Evolutionary conservation across 2,113 vertebrate genomes (phyloP).

Genomic region (Pipra filicauda): DNA sequence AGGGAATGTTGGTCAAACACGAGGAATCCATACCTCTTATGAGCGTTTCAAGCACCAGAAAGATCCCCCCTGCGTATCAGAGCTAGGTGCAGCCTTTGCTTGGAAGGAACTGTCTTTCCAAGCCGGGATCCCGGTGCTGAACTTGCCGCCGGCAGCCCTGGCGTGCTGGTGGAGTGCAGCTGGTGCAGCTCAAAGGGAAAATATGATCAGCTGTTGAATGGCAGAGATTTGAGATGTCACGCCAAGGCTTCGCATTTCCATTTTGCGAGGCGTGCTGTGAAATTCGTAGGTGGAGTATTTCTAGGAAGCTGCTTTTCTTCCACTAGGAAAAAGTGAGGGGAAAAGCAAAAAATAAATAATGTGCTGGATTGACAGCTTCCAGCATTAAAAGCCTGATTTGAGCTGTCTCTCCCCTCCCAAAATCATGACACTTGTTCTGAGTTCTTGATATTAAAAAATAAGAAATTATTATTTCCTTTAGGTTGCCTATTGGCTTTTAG

Average conservation of each 20-base stretch:
- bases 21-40: not conserved
- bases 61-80: fast-evolving
- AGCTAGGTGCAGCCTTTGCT: not conserved
- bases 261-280: not conserved
- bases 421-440: not conserved
- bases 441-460: not conserved
- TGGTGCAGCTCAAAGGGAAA: not conserved
- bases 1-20: not conserved
- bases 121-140: not conserved
- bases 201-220: not conserved
- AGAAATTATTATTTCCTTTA: not conserved
- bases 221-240: not conserved
- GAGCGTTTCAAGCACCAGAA: not conserved
- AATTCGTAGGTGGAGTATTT: not conserved
- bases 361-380: not conserved
- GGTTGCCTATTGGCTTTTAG: not conserved
- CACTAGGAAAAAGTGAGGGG: not conserved
- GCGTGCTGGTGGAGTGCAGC: not conserved
- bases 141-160: not conserved
- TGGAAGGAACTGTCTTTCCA: not conserved
- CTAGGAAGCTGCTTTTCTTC: not conserved
- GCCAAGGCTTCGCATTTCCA: not conserved
- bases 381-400: not conserved
- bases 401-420: not conserved
- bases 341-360: not conserved